These are phyloP conservation scores for Parnassius apollo DNA, from an alignment of 2,888 invertebrate genomes.

Conservation along the genomic window DNA sequence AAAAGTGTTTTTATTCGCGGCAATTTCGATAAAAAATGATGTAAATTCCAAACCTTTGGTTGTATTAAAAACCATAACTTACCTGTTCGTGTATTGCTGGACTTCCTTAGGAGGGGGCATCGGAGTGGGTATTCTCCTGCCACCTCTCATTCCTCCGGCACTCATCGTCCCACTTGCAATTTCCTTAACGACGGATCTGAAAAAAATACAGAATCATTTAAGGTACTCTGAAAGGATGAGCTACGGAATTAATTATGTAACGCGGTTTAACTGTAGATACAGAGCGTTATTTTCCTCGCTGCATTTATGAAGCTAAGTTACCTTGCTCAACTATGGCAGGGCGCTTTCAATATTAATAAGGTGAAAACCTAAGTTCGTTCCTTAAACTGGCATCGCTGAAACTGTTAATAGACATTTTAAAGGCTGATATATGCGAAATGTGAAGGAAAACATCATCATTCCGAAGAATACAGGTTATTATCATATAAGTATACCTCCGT, in stretches of 20 bases:
- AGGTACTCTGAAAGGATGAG: constrained; percentile 17
- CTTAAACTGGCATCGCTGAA: too few species aligned
- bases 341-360: too few species aligned
- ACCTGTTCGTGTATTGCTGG: constrained; percentile 43
- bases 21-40: neutral
- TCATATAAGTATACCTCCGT: too few species aligned
- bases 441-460: too few species aligned
- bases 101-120: constrained; percentile 67
- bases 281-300: neutral
- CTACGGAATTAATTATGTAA: constrained; percentile 20
- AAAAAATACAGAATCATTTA: constrained; percentile 20
- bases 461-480: too few species aligned
- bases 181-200: constrained; percentile 37
- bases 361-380: too few species aligned
- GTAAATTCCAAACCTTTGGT: constrained; percentile 1
- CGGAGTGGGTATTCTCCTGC: constrained; percentile 70
- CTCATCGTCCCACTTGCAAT: constrained; percentile 52
- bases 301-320: constrained; percentile 3
- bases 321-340: neutral
- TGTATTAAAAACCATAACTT: constrained; percentile 24
- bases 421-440: too few species aligned
- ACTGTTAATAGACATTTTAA: too few species aligned
- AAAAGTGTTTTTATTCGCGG: neutral
- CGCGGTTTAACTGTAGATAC: constrained; percentile 5
- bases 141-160: constrained; percentile 56